These are phyloP conservation scores for Muscina levida DNA, from an alignment of 2,888 invertebrate species.

Conservation along the genomic window DNA sequence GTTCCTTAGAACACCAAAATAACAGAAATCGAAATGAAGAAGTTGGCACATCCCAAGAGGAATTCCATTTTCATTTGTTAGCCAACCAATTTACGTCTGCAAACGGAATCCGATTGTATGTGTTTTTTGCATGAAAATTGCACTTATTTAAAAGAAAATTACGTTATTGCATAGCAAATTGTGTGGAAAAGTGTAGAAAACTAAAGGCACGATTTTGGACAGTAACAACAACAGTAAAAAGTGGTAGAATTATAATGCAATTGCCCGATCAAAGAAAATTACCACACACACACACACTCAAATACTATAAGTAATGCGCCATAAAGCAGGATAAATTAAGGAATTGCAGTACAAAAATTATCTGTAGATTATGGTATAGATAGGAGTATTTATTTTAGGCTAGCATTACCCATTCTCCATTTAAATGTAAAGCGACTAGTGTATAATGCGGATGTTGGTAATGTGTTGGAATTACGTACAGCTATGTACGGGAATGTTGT, in stretches of 20 bases:
- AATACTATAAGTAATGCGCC: background rate
- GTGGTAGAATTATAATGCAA: too few relatives aligned
- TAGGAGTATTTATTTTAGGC: too few relatives aligned
- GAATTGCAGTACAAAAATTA: too few relatives aligned
- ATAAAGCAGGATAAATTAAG: too few relatives aligned
- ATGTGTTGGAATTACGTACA: too few relatives aligned
- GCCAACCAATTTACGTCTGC: constrained; percentile 7
- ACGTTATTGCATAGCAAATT: constrained; percentile 17
- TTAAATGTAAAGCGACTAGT: too few relatives aligned
- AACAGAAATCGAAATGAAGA: too few relatives aligned
- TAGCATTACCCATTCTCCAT: too few relatives aligned
- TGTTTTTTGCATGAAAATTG: background rate
- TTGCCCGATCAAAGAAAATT: background rate
- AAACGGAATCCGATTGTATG: constrained; percentile 19
- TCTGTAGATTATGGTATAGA: background rate
- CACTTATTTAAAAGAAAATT: constrained; percentile 29
- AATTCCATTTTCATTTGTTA: background rate
- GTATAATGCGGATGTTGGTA: too few relatives aligned
- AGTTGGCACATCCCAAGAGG: too few relatives aligned
- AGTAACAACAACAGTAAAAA: too few relatives aligned
- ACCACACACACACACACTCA: background rate
- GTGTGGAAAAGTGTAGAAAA: background rate
- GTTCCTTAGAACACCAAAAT: too few relatives aligned
- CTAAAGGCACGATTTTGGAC: constrained; percentile 12
- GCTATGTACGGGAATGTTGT: background rate